phyloP scores from a whole-genome alignment of 2,113 vertebrate species.

The Falcunculus frontatus region DNA sequence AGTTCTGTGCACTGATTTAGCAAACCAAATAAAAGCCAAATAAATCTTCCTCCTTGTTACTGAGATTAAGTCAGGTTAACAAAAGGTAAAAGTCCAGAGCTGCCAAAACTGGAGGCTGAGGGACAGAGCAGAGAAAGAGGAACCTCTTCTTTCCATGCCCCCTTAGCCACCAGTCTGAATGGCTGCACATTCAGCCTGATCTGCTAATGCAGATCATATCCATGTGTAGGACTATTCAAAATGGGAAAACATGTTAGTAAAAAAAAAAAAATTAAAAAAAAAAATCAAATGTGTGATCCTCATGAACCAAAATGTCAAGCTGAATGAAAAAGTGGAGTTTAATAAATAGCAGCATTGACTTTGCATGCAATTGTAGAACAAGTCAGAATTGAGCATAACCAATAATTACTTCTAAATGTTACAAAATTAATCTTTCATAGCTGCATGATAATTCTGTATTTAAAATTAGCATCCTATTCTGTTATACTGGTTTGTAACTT shows the following conservation, averaged over 20 bases:
- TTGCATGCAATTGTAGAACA: not conserved
- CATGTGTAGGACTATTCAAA: not conserved
- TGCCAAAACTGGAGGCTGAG: not conserved
- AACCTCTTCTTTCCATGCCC: not conserved
- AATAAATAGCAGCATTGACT: conserved; percentile 7
- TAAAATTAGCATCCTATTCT: not conserved
- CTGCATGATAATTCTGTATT: not conserved
- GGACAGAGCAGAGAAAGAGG: not conserved
- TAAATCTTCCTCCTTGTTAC: not conserved
- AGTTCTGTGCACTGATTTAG: not conserved
- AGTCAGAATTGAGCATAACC: not conserved
- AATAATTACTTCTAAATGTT: not conserved
- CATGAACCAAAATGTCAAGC: not conserved
- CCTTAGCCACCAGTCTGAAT: not conserved
- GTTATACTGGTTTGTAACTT: not conserved
- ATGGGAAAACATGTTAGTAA: not conserved
- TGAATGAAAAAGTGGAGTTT: not conserved
- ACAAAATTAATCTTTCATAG: not conserved
- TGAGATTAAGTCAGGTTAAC: not conserved
- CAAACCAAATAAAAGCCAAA: not conserved
- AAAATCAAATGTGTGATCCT: not conserved
- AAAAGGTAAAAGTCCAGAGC: not conserved
- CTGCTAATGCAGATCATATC: not conserved
- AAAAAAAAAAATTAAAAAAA: not conserved
- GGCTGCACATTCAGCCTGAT: not conserved